A percentile compares a stretch with the other conserved stretches of the same genome.
Evolutionary conservation across 2,113 vertebrate species (phyloP).

Genomic region (Alaudala cheleensis): DNA sequence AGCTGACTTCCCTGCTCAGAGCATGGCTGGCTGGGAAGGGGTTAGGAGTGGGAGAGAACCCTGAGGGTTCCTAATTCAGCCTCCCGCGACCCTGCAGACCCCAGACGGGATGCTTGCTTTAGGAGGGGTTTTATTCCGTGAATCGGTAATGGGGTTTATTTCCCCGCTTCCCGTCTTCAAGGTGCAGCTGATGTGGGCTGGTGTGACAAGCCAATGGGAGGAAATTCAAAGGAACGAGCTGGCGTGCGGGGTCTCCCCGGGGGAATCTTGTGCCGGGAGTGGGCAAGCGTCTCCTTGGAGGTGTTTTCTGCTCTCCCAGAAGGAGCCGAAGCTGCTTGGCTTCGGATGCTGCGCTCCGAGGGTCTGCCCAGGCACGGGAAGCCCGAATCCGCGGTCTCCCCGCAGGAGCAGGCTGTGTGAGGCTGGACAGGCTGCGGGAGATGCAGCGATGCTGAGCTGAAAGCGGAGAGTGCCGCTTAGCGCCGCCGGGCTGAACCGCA

Average conservation of each 20-base stretch:
- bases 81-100: fast-evolving
- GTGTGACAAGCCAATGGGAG: background rate
- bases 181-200: background rate
- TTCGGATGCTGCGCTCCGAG: fast-evolving
- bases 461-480: constrained; percentile 46
- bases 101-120: background rate
- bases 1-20: background rate
- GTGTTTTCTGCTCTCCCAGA: background rate
- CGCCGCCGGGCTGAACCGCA: background rate
- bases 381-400: fast-evolving
- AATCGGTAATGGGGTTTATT: background rate
- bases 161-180: fast-evolving
- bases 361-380: fast-evolving
- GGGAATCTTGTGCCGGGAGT: fast-evolving
- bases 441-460: background rate
- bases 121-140: background rate
- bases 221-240: background rate
- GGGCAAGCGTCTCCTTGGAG: fast-evolving
- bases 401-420: fast-evolving
- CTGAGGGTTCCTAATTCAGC: fast-evolving
- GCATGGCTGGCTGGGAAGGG: fast-evolving
- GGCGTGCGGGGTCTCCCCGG: fast-evolving
- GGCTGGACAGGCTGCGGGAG: background rate
- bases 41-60: background rate
- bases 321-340: background rate